These are phyloP conservation scores for Trochalopteron elliotii DNA, from an alignment of 2,113 vertebrate species.

Conservation along the genomic window DNA sequence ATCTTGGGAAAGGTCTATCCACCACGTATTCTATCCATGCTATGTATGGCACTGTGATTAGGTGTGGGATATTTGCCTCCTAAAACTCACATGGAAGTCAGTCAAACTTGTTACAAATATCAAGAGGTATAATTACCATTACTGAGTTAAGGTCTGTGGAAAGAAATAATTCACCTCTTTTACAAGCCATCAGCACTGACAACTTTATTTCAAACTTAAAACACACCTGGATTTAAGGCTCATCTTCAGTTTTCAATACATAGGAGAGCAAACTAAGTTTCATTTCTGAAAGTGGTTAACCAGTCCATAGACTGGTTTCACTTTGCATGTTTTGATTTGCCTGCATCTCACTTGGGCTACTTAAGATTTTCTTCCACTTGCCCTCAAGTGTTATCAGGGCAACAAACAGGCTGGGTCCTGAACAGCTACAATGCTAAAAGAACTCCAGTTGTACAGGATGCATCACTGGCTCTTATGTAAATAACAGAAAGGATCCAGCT, in stretches of 20 bases:
- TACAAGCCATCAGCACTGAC: background rate
- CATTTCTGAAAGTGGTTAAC: background rate
- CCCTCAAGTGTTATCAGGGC: background rate
- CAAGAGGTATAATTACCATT: background rate
- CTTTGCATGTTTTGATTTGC: background rate
- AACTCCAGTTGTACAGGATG: background rate
- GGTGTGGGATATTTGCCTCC: background rate
- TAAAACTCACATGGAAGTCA: background rate
- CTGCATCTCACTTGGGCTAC: background rate
- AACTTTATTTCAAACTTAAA: background rate
- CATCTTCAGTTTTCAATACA: background rate
- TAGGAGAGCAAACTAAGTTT: background rate
- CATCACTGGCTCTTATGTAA: background rate
- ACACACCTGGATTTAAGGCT: background rate
- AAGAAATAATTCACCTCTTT: background rate
- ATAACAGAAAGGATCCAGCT: background rate
- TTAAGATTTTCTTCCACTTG: background rate
- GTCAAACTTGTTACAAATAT: background rate
- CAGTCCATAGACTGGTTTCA: background rate
- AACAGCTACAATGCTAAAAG: background rate
- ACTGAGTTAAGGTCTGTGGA: background rate
- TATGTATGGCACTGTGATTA: fast-evolving
- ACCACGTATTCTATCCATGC: background rate
- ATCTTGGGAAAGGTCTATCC: background rate
- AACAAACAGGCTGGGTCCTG: background rate